These are phyloP conservation scores for Tetrax tetrax DNA, from an alignment of 2,113 vertebrate species.

Conservation along the genomic window DNA sequence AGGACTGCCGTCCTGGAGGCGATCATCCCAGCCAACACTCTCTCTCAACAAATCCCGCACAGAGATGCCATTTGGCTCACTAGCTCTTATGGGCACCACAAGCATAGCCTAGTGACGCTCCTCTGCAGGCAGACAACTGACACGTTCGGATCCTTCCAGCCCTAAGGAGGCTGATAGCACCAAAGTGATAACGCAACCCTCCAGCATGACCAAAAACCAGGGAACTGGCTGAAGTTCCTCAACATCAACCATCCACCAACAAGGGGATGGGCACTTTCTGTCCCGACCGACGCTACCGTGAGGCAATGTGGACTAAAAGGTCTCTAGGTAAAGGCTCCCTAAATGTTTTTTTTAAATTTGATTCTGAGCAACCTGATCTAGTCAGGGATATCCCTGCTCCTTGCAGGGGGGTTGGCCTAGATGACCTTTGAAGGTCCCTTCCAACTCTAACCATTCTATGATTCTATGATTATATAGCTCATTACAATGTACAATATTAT, in stretches of 20 bases:
- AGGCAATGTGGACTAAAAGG: background rate
- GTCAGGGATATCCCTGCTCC: too few species aligned
- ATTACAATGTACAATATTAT: background rate
- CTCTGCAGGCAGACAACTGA: background rate
- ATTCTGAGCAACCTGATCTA: too few species aligned
- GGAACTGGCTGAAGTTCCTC: background rate
- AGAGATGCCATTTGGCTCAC: background rate
- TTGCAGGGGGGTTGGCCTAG: too few species aligned
- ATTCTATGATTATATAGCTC: accelerated
- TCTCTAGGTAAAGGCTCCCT: background rate
- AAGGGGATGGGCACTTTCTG: accelerated
- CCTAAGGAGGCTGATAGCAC: background rate
- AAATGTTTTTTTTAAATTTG: background rate
- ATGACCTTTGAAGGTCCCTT: too few species aligned
- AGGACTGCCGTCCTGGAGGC: background rate
- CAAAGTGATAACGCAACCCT: accelerated
- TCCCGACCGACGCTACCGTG: accelerated
- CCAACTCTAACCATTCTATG: too few species aligned
- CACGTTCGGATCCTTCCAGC: background rate
- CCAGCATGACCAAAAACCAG: accelerated
- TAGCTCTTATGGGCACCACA: background rate
- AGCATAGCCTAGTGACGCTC: background rate
- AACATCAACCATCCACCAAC: background rate
- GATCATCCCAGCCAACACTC: accelerated
- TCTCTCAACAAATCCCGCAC: background rate